phyloP scores from a whole-genome alignment of 2,113 vertebrate genomes.

The Gymnogyps californianus region DNA sequence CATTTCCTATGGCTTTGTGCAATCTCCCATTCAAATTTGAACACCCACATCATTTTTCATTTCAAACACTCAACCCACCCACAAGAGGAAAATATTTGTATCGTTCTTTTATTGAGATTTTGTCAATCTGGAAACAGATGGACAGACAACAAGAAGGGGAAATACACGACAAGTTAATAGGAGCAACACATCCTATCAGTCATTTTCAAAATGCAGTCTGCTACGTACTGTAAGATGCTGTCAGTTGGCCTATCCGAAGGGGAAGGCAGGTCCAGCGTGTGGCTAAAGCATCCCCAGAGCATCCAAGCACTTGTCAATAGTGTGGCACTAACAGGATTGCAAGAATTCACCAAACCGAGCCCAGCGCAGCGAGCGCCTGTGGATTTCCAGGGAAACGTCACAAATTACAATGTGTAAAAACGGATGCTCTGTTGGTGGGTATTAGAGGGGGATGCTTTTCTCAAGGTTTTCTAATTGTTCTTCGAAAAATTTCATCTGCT shows the following conservation, averaged over 20 bases:
- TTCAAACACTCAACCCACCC: neutral
- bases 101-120: conserved; percentile 27
- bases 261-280: neutral
- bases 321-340: neutral
- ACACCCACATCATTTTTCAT: neutral
- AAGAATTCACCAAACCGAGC: neutral
- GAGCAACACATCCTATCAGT: neutral
- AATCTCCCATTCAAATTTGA: neutral
- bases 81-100: conserved; percentile 1
- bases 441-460: conserved; percentile 61
- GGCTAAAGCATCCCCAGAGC: neutral
- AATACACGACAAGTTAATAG: neutral
- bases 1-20: neutral
- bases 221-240: neutral
- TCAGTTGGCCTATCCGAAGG: neutral
- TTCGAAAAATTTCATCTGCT: conserved; percentile 80
- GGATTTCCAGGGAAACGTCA: neutral
- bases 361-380: neutral
- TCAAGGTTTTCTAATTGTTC: conserved; percentile 84
- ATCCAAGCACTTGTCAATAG: neutral
- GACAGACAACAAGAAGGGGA: neutral
- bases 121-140: conserved; percentile 30
- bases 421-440: neutral
- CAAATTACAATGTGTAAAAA: neutral
- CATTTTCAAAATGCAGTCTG: neutral